A percentile compares a stretch with the other conserved stretches of the same genome.
These are phyloP conservation scores for Coenonympha arcania DNA, from an alignment of 2,888 invertebrate species.

Conservation along the genomic window DNA sequence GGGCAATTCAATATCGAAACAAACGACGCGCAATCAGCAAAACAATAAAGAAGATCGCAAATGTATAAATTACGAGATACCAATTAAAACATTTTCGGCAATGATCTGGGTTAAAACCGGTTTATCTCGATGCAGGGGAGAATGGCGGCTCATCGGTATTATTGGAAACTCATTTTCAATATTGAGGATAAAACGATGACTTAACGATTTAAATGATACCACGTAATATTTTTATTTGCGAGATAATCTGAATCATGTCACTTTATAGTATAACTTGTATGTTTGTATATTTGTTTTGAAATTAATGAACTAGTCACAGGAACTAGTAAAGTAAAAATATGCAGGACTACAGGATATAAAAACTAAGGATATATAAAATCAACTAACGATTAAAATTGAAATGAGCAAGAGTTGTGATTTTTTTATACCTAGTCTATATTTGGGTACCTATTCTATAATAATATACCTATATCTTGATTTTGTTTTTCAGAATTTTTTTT, in stretches of 20 bases:
- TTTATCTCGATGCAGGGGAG: slow-evolving; percentile 5
- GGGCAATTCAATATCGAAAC: background rate
- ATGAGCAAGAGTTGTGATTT: too few species aligned
- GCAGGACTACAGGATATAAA: background rate
- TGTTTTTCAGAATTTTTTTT: too few species aligned
- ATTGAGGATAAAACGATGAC: slow-evolving; percentile 4
- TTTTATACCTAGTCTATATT: too few species aligned
- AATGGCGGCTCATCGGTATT: slow-evolving; percentile 13
- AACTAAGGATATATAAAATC: too few species aligned
- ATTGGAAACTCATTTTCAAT: slow-evolving; percentile 14
- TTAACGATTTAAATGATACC: background rate
- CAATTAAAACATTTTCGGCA: slow-evolving; percentile 11
- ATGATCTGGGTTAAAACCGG: slow-evolving; percentile 13
- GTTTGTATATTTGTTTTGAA: too few species aligned
- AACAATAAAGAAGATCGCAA: background rate
- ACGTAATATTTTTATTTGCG: background rate
- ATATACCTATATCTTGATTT: too few species aligned
- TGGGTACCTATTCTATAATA: too few species aligned
- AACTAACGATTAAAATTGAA: too few species aligned
- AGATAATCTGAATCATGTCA: background rate
- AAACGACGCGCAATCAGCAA: background rate
- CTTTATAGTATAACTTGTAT: too few species aligned
- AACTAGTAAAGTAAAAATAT: too few species aligned
- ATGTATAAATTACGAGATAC: slow-evolving; percentile 2
- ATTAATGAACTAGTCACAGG: too few species aligned